Base-by-base conservation (phyloP, 2,797 vertebrate genomes). In the Neosilurus mollespiculum region DNA sequence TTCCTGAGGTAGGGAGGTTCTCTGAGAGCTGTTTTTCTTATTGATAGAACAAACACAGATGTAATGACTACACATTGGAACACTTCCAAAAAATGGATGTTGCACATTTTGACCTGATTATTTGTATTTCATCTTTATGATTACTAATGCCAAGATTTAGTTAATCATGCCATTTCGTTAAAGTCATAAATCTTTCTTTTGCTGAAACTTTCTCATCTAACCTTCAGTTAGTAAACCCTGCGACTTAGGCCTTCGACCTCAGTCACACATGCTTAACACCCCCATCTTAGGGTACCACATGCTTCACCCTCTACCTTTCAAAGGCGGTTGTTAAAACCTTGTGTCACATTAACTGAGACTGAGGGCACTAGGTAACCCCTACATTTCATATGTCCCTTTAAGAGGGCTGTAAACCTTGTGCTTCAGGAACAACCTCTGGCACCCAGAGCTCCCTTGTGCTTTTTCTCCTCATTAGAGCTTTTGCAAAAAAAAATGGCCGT, bases 381-480 rank as follows among this genome's bases (percentile, higher is more conserved):
- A 72, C 87, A 90, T 94, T 94, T 94, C 93, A 92, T 91, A 89
- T 87, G 90, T 90, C 91, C 51, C 90, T 93, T 94, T 92, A 94
- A 93, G 90, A 92, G 86, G 87, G 90, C 91, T 82, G 89, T 94
- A 95, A 95, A 94, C 90, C 91, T 91, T 84, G 88, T 92, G 90
- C 88, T 89, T 88, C 82, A 83, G 89, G 84, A 85, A 86, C 82
- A 83, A 89, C 87, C 87, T 85, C 83, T 65, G 86, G 85, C 86
- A 88, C 89, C 89, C 86, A 87, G 91, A 88, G 88, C 72, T 84
- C 88, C 88, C 53, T 80, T 88, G 85, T 84, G 89, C 88, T 87
- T 86, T 83, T 84, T 83, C 87, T 88, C 84, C 89, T 89, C 87
- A 87, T 87, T 89, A 88, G 82, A 85, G 77, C 81, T n/a, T 58